Evolutionary conservation across 2,797 vertebrate genomes (phyloP).

Genomic region (Argya squamiceps): DNA sequence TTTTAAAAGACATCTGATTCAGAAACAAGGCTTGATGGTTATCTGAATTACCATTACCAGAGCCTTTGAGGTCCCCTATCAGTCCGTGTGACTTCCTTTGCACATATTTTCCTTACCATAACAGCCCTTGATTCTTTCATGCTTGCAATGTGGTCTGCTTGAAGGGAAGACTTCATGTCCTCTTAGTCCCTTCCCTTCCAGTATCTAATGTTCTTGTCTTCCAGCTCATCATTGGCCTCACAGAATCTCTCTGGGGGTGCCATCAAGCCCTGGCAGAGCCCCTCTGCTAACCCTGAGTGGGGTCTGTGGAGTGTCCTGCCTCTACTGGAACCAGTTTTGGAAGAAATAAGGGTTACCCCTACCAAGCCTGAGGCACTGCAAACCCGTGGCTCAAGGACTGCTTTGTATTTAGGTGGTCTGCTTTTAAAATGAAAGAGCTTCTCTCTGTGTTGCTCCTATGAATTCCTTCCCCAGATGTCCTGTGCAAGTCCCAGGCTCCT

Average conservation of each 20-base stretch:
- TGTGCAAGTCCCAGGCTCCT: not conserved
- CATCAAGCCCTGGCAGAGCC: fast-evolving
- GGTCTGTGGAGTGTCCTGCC: not conserved
- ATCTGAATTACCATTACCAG: slow-evolving; percentile 53
- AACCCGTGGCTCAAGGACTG: not conserved
- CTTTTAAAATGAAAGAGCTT: not conserved
- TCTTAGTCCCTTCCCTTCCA: not conserved
- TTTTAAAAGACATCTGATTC: slow-evolving; percentile 35
- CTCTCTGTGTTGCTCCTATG: not conserved
- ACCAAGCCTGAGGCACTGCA: not conserved
- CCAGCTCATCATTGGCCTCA: not conserved
- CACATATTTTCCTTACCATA: slow-evolving; percentile 50
- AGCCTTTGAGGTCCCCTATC: slow-evolving; percentile 46
- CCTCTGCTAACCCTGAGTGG: fast-evolving
- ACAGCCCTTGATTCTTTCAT: slow-evolving; percentile 6
- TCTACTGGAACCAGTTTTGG: not conserved
- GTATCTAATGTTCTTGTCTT: not conserved
- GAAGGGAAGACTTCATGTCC: not conserved
- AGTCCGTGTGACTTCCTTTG: slow-evolving; percentile 58
- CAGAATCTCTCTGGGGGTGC: not conserved
- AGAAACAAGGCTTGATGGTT: slow-evolving; percentile 48
- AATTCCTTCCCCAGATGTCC: not conserved
- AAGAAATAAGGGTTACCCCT: not conserved
- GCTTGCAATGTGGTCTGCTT: not conserved
- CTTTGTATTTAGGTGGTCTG: not conserved